Base-by-base conservation (phyloP, 2,113 vertebrate genomes). In the Datnioides undecimradiatus region DNA sequence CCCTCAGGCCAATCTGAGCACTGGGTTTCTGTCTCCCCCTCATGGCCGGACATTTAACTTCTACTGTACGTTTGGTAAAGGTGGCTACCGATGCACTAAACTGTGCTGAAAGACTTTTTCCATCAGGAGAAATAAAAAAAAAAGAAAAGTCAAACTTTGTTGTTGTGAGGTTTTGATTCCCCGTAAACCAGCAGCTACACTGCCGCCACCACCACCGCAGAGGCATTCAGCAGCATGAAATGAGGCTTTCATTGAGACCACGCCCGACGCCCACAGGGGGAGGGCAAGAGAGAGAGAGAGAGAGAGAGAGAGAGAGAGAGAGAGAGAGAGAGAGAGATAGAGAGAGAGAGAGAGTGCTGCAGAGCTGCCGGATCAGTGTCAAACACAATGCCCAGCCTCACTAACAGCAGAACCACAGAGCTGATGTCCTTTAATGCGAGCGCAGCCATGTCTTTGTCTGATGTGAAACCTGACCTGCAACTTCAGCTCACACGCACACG, bases 161-260 rank as follows among this genome's bases (percentile, higher is more conserved):
- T n/a, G n/a, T n/a, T n/a, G 49, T n/a, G 25, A 66, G 48, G 55
- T 17, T 12, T 58, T 55, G 27, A 31, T 46, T 73, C 23, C 23
- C 40, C 46, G 27, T 14, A 80, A 60, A 71, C 36, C 1, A 54
- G 62, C 57, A 70, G 66, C 49, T 46, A 5, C 60, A 34, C 64
- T 8, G 25, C 43, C 64, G 36, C 40, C 68, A 54, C 41, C 41
- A 41, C 40, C 68, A 54, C 41, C 41, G 4, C 80, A 65, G 64
- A 74, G 57, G 74, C 65, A 68, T 82, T 86, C 54, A 58, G 59
- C 74, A 43, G 31, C n/a, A 77, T 83, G 73, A 90, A 85, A 81
- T 66, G 71, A 81, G 76, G 79, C 83, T 65, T 83, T 82, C 81
- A 85, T 88, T 85, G 73, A 87, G 79, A 65, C 73, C 65, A 68